phyloP scores from a whole-genome alignment of 2,888 invertebrate genomes.

The Carcina quercana region DNA sequence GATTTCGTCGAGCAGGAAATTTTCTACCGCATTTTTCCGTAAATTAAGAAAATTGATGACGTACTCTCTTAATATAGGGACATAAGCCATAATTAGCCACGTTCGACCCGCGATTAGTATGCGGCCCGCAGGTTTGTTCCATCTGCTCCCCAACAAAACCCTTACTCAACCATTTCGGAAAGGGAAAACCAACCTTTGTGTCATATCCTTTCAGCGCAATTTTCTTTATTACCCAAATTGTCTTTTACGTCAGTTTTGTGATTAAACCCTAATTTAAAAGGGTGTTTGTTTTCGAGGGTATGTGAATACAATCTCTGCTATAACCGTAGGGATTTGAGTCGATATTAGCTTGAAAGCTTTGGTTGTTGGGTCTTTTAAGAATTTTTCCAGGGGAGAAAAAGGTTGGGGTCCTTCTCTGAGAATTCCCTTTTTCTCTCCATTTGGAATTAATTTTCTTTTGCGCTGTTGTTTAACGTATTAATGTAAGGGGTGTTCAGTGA shows the following conservation, averaged over 20 bases:
- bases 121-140: constrained; percentile 14
- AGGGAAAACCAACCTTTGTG: not conserved
- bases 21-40: too few species aligned
- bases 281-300: constrained; percentile 2
- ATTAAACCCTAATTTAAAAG: constrained; percentile 1
- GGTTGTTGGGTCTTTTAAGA: constrained; percentile 3
- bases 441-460: constrained; percentile 22
- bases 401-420: constrained; percentile 3
- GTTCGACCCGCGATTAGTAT: constrained; percentile 18
- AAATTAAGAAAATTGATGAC: constrained; percentile 3
- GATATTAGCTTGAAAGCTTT: constrained; percentile 3
- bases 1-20: too few species aligned
- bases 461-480: constrained; percentile 12
- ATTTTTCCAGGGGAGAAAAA: too few species aligned
- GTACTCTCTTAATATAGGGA: constrained; percentile 13
- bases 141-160: constrained; percentile 11
- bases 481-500: constrained; percentile 16
- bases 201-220: not conserved
- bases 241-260: not conserved
- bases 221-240: not conserved
- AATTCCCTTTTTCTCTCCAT: constrained; percentile 4
- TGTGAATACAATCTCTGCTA: constrained; percentile 1
- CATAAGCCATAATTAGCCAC: constrained; percentile 17
- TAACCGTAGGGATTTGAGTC: constrained; percentile 2
- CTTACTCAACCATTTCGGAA: not conserved